Conservation (phyloP, 2,113 vertebrate genomes). For the Alligator mississippiensis region DNA sequence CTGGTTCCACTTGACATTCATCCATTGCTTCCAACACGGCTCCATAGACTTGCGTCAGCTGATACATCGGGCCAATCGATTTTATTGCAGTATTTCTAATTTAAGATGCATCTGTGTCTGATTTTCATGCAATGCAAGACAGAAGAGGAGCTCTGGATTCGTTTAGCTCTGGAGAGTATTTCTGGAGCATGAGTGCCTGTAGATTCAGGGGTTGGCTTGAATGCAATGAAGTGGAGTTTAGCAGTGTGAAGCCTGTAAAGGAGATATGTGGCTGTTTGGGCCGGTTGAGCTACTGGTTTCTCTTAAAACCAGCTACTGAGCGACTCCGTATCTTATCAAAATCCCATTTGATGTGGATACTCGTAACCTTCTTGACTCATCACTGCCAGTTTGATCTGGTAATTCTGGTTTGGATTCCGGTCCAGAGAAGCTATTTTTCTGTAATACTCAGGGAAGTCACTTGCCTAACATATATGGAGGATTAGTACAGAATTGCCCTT, state of each 20-base stretch:
- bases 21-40: neutral
- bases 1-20: neutral
- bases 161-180: neutral
- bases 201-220: neutral
- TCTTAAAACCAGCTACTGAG: neutral
- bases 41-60: too few relatives aligned
- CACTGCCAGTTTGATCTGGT: neutral
- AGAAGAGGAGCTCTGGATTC: neutral
- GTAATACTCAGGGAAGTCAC: neutral
- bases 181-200: neutral
- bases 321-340: neutral
- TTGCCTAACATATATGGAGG: accelerated
- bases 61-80: neutral
- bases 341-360: neutral
- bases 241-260: neutral
- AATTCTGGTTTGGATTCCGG: neutral
- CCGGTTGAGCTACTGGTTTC: neutral
- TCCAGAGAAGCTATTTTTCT: neutral
- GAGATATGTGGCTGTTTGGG: neutral
- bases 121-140: neutral
- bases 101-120: neutral
- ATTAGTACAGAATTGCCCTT: neutral
- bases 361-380: neutral
- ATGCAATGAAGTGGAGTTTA: neutral
- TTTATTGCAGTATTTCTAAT: neutral